Conservation (phyloP, 2,888 invertebrate genomes). For the Polydrusus pterygomalis region DNA sequence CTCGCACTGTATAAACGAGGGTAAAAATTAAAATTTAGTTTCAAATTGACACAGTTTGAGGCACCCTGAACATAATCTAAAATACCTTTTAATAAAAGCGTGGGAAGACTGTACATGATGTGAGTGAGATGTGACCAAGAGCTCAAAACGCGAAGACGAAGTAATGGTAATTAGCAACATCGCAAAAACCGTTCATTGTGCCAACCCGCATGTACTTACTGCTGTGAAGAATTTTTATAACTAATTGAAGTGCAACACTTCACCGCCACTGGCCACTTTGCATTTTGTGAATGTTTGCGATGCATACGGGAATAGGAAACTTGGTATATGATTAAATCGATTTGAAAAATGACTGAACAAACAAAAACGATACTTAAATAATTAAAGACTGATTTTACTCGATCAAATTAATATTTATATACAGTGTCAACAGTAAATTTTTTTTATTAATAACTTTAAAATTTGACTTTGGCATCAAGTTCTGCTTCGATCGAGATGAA, state of each 20-base stretch:
- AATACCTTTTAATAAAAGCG: neutral
- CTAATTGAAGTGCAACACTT: slow-evolving; percentile 63
- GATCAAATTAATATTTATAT: no score
- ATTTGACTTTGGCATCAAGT: no score
- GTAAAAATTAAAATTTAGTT: no score
- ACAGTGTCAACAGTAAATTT: no score
- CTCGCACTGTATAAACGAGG: no score
- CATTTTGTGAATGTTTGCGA: slow-evolving; percentile 28
- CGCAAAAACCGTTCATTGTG: slow-evolving; percentile 64
- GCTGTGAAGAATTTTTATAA: slow-evolving; percentile 61
- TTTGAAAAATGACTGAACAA: neutral
- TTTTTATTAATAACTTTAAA: no score
- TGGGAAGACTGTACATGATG: slow-evolving; percentile 8
- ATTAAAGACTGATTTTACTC: no score
- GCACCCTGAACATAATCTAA: no score
- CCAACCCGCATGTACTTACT: slow-evolving; percentile 65
- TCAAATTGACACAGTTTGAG: no score
- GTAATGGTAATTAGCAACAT: slow-evolving; percentile 49
- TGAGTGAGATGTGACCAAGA: slow-evolving; percentile 14
- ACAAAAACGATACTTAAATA: no score
- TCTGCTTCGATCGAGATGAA: no score
- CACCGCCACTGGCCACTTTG: slow-evolving; percentile 37
- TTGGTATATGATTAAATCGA: neutral
- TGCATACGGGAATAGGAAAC: slow-evolving; percentile 28
- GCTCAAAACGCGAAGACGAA: slow-evolving; percentile 28